Evolutionary conservation across 2,888 invertebrate species (phyloP).

Genomic region (Morpho achilles): DNA sequence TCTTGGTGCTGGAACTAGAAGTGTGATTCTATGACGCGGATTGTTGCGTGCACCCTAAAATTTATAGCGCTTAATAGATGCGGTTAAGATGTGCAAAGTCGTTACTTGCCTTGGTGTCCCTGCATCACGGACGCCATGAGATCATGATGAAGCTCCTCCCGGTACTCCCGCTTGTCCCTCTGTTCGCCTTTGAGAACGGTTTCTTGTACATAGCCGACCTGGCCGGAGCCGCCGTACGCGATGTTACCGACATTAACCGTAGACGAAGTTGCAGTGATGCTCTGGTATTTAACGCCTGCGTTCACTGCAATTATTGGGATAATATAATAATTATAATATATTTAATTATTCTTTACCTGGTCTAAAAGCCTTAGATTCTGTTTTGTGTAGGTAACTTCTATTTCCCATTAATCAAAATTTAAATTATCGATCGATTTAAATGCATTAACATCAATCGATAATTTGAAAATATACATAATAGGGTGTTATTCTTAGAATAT

Average conservation of each 20-base stretch:
- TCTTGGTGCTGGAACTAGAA: no score
- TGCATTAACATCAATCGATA: no score
- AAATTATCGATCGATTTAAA: no score
- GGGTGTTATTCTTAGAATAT: no score
- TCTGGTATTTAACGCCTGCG: constrained; percentile 72
- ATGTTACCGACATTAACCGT: constrained; percentile 67
- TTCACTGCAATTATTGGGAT: constrained; percentile 45
- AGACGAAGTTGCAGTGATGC: constrained; percentile 64
- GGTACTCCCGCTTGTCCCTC: constrained; percentile 64
- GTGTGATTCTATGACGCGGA: no score
- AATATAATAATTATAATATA: not conserved
- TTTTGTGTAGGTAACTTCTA: no score
- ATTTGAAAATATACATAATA: no score
- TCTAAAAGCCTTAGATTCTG: no score
- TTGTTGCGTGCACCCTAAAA: no score
- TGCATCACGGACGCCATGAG: constrained; percentile 74
- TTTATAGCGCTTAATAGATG: no score
- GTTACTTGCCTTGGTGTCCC: constrained; percentile 53
- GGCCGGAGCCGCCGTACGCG: constrained; percentile 66
- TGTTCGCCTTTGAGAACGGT: constrained; percentile 54
- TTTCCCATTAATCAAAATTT: no score
- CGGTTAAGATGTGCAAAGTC: no score
- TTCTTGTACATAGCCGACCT: constrained; percentile 55
- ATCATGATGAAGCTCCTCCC: constrained; percentile 78
- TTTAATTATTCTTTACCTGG: not conserved